Evolutionary conservation across 2,888 invertebrate genomes (phyloP).

Genomic region (Ophion costatus): DNA sequence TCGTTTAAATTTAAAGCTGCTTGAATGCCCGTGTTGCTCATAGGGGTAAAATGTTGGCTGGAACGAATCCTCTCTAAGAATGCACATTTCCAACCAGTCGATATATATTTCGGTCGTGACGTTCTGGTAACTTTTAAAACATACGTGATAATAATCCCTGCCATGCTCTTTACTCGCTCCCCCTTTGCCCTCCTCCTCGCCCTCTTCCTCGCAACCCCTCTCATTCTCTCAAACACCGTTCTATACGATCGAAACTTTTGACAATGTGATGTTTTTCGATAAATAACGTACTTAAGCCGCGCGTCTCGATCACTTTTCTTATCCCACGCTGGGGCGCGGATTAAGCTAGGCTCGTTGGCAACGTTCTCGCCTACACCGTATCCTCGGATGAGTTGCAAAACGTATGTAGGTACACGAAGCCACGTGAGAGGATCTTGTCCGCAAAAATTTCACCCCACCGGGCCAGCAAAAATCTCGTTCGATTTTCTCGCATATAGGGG

Average conservation of each 20-base stretch:
- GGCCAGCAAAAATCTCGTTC: conserved; percentile 15
- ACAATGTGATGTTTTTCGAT: conserved; percentile 56
- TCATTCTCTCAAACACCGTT: not conserved
- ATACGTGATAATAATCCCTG: conserved; percentile 13
- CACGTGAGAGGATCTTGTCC: not conserved
- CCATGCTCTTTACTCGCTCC: not conserved
- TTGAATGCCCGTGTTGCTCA: not conserved
- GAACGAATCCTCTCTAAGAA: conserved; percentile 38
- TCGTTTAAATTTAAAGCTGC: conserved; percentile 39
- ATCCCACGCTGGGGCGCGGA: conserved; percentile 58
- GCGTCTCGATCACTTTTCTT: conserved; percentile 48
- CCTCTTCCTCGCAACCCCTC: not conserved
- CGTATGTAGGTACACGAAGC: not conserved
- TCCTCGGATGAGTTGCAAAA: conserved; percentile 8
- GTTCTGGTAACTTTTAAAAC: conserved; percentile 13
- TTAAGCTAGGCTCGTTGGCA: conserved; percentile 34
- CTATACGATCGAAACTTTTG: conserved; percentile 26
- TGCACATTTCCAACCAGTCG: conserved; percentile 18
- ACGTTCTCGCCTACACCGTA: conserved; percentile 37
- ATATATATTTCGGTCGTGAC: conserved; percentile 30
- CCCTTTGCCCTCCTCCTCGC: not conserved
- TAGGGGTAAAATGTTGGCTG: conserved; percentile 19
- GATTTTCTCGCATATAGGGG: conserved; percentile 7
- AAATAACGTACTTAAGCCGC: conserved; percentile 53
- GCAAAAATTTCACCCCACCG: conserved; percentile 5